Evolutionary conservation across 2,113 vertebrate species (phyloP).

Genomic region (Sinocyclocheilus anshuiensis): DNA sequence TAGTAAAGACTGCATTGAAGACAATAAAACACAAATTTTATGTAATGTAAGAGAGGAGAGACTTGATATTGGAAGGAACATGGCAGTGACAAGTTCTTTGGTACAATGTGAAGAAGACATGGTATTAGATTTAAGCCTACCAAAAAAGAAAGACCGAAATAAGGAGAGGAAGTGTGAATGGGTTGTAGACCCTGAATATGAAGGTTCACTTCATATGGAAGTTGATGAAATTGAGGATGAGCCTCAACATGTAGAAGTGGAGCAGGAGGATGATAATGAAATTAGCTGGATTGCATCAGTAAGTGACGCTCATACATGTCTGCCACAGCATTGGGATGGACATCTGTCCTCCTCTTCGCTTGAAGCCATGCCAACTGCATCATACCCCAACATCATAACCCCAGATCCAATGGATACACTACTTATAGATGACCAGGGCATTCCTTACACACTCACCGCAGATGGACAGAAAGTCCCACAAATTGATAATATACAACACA

Average conservation of each 20-base stretch:
- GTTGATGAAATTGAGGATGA: constrained; percentile 79
- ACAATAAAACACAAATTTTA: constrained; percentile 13
- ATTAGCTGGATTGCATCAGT: constrained; percentile 9
- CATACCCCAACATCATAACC: constrained; percentile 55
- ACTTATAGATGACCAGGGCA: constrained; percentile 78
- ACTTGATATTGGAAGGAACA: constrained; percentile 24
- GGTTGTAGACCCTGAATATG: constrained; percentile 60
- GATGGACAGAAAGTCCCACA: constrained; percentile 77
- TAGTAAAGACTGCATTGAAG: constrained; percentile 20
- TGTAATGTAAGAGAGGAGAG: constrained; percentile 23
- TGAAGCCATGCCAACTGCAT: constrained; percentile 56
- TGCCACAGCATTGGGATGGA: constrained; percentile 46
- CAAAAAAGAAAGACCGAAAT: constrained; percentile 64
- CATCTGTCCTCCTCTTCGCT: constrained; percentile 56
- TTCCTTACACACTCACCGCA: constrained; percentile 75
- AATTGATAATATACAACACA: constrained; percentile 55
- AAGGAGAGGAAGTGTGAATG: constrained; percentile 56
- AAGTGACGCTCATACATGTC: not conserved
- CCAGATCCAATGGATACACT: constrained; percentile 67
- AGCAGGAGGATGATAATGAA: constrained; percentile 60
- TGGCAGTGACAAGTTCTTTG: constrained; percentile 15
- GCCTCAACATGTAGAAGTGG: constrained; percentile 69
- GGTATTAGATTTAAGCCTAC: constrained; percentile 76
- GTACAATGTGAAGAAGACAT: constrained; percentile 64
- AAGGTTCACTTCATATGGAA: constrained; percentile 76